Percentiles rank a stretch among this genome's conserved stretches.
phyloP scores from a whole-genome alignment of 2,113 vertebrate species.

The Ciconia stormi region DNA sequence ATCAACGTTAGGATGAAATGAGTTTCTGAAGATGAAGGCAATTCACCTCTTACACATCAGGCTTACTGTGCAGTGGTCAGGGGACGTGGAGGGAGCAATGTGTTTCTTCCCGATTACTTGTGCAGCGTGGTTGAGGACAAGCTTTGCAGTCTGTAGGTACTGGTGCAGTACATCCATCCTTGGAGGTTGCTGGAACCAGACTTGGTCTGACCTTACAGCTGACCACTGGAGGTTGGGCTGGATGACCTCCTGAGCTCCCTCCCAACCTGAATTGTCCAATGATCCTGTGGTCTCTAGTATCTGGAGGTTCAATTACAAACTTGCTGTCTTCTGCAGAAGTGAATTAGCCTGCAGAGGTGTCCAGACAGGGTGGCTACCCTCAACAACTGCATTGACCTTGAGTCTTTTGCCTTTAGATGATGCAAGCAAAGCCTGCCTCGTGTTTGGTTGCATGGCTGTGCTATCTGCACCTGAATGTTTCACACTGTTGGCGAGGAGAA shows the following conservation, averaged over 20 bases:
- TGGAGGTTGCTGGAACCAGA: not conserved
- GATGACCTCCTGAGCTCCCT: not conserved
- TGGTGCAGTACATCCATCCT: not conserved
- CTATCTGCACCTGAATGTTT: rapidly evolving
- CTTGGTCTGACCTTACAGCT: rapidly evolving
- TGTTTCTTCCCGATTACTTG: not conserved
- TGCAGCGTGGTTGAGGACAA: not conserved
- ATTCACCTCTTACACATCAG: not conserved
- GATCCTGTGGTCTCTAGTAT: not conserved
- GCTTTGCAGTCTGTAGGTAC: not conserved
- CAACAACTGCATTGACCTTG: rapidly evolving
- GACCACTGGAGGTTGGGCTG: not conserved
- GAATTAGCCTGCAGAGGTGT: not conserved
- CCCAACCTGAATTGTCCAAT: not conserved
- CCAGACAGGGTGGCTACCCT: not conserved
- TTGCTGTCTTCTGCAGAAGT: not conserved
- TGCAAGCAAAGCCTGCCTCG: rapidly evolving
- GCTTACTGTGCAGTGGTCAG: rapidly evolving
- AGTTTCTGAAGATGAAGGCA: not conserved
- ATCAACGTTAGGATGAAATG: not conserved
- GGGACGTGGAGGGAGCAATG: rapidly evolving
- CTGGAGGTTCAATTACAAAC: not conserved
- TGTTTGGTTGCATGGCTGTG: rapidly evolving
- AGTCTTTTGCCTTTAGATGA: rapidly evolving
- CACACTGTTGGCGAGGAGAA: not conserved